Conservation (phyloP, 2,888 invertebrate genomes). For the Drosophila anomelani region DNA sequence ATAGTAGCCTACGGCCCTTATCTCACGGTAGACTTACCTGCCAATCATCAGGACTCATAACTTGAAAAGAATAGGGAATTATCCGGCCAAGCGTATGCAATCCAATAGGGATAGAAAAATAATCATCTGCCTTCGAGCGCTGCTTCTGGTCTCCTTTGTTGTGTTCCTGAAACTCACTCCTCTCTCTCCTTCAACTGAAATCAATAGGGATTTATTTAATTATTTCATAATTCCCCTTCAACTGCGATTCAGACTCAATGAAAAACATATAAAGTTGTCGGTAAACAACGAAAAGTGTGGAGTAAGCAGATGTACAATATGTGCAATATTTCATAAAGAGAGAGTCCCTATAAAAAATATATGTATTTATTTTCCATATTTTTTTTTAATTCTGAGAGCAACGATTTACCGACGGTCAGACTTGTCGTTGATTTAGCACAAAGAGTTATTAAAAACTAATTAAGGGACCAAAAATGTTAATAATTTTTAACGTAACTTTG, state of each 20-base stretch:
- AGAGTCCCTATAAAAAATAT: too few species aligned
- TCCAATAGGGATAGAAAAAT: constrained; percentile 66
- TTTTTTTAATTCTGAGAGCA: too few species aligned
- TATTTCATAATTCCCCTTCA: constrained; percentile 37
- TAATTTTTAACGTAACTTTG: too few species aligned
- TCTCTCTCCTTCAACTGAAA: constrained; percentile 9
- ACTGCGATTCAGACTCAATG: constrained; percentile 10
- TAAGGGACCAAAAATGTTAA: too few species aligned
- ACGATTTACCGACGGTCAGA: too few species aligned
- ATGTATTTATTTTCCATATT: too few species aligned
- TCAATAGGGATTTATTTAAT: constrained; percentile 45
- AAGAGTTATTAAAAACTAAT: too few species aligned
- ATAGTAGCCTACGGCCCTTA: constrained; percentile 41
- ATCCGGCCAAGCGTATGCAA: constrained; percentile 64
- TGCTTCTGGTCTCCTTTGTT: constrained; percentile 19
- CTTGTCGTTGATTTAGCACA: too few species aligned
- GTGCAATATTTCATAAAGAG: neutral
- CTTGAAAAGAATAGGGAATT: constrained; percentile 52
- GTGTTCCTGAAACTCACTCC: constrained; percentile 37
- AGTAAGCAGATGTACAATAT: neutral
- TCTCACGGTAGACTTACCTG: constrained; percentile 55
- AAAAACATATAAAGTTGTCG: constrained; percentile 5
- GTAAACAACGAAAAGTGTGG: neutral
- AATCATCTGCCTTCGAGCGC: constrained; percentile 51
- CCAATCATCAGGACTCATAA: constrained; percentile 74